Base-by-base conservation (phyloP, 2,888 invertebrate species). In the Drosophila merina region DNA sequence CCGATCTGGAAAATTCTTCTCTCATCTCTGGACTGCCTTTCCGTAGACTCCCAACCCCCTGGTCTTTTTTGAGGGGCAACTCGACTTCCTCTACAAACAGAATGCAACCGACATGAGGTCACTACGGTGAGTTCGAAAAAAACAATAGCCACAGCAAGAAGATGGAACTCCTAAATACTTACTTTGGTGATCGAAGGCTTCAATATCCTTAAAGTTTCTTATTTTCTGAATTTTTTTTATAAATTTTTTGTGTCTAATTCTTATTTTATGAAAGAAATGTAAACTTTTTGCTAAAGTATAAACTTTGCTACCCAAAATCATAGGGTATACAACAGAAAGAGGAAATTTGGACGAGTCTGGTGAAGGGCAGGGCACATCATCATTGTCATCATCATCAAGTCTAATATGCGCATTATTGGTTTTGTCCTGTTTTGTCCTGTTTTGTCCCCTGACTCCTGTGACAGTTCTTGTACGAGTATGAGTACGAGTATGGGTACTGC, bases 321-420 rank as follows among this genome's bases (percentile, higher is more conserved):
- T 44, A 47, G 48, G 9, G 60, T 26, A 31, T 4, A 3, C 0
- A 8, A 1, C 7, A 8, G 20, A 2, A 14, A 26, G 6, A 26
- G 9, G 28, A 40, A n/a, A 50, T 38, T 14, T 14, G 6, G 9
- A 33, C 10, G n/a, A 20, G 50, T 12, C 49, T 9, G 5, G 10
- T 57, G 25, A 26, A 54, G 36, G 36, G 6, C n/a, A 10, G 8
- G 28, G 44, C 31, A 9, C 58, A 54, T 55, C 58, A 51, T 67
- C 45, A 42, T 55, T 50, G 55, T 55, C 67, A 75, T 78, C 76
- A 72, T 77, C 86, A 81, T 84, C 84, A 75, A 74, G 86, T 80
- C 75, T 84, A 82, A 82, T 86, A 86, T 82, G 86, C 82, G 84
- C 85, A 81, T 86, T 82, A 82, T 82, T 82, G 86, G 82, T 86